phyloP scores from a whole-genome alignment of 2,113 vertebrate species.

The Sardina pilchardus region DNA sequence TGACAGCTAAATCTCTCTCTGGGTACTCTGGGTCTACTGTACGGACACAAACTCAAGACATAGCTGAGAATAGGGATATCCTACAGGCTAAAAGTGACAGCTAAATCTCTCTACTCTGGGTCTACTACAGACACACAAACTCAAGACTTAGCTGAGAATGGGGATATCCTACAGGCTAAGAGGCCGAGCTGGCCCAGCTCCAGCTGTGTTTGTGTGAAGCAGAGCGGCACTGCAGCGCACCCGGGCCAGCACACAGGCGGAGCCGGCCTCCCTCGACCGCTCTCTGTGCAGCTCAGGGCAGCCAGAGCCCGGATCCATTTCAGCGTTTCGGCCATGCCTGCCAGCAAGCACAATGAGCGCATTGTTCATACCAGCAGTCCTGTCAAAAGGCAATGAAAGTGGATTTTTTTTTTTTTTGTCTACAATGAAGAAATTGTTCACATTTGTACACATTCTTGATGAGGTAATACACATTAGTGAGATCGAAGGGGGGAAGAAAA shows the following conservation, averaged over 20 bases:
- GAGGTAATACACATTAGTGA: conserved; percentile 28
- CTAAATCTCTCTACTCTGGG: too few relatives aligned
- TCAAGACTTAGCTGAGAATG: too few relatives aligned
- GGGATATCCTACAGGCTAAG: too few relatives aligned
- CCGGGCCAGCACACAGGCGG: not conserved
- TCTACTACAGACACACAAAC: too few relatives aligned
- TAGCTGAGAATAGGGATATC: too few relatives aligned
- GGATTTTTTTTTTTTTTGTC: not conserved
- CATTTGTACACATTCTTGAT: conserved; percentile 30
- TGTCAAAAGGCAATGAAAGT: conserved; percentile 47
- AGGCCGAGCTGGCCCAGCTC: not conserved
- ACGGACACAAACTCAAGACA: too few relatives aligned
- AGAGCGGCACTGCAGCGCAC: not conserved
- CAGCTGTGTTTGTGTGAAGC: not conserved
- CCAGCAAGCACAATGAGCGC: conserved; percentile 41
- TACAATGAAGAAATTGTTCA: conserved; percentile 50
- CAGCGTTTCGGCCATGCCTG: conserved; percentile 33
- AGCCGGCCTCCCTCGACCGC: not conserved
- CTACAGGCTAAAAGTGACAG: too few relatives aligned
- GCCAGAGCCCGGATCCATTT: conserved; percentile 30
- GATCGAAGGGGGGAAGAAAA: conserved; percentile 11
- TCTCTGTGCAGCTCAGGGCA: not conserved
- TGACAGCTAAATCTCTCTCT: too few relatives aligned
- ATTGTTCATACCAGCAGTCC: conserved; percentile 45
- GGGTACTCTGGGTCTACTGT: too few relatives aligned